These are phyloP conservation scores for Agrilus biguttatus DNA, from an alignment of 2,888 invertebrate genomes.

Conservation along the genomic window DNA sequence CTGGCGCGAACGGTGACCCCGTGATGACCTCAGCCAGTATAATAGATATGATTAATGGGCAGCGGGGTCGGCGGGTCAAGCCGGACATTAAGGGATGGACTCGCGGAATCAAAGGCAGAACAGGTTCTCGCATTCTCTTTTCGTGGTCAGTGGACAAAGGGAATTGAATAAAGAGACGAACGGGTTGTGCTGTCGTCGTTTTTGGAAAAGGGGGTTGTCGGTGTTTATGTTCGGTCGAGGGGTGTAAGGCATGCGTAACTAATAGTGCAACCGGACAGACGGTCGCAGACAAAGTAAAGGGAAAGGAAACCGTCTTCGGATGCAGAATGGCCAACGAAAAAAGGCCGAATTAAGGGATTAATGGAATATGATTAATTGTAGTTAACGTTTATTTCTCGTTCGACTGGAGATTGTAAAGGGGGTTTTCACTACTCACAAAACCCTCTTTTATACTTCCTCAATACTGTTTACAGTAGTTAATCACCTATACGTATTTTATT, in stretches of 20 bases:
- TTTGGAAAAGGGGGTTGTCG: slow-evolving; percentile 19
- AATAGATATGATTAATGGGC: slow-evolving; percentile 36
- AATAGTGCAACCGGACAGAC: slow-evolving; percentile 12
- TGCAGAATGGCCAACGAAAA: too few relatives aligned
- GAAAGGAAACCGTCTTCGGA: too few relatives aligned
- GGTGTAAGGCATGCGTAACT: slow-evolving; percentile 24
- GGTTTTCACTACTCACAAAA: too few relatives aligned
- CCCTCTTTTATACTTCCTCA: too few relatives aligned
- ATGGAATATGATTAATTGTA: too few relatives aligned
- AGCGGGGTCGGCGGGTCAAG: slow-evolving; percentile 30
- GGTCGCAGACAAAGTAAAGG: too few relatives aligned
- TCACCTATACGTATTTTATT: too few relatives aligned
- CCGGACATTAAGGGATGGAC: slow-evolving; percentile 31
- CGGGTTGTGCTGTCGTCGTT: slow-evolving; percentile 20
- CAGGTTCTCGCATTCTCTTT: slow-evolving; percentile 16
- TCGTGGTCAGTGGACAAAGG: slow-evolving; percentile 11
- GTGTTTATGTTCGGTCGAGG: slow-evolving; percentile 23
- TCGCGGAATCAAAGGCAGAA: slow-evolving; percentile 24
- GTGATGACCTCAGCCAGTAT: slow-evolving; percentile 23
- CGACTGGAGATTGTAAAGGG: too few relatives aligned
- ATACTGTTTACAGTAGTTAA: too few relatives aligned
- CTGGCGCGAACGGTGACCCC: slow-evolving; percentile 16
- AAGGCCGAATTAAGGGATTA: too few relatives aligned
- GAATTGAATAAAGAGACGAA: slow-evolving; percentile 13
- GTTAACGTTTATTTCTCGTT: too few relatives aligned